phyloP scores from a whole-genome alignment of 2,888 invertebrate genomes.

The Caenorhabditis sp. region DNA sequence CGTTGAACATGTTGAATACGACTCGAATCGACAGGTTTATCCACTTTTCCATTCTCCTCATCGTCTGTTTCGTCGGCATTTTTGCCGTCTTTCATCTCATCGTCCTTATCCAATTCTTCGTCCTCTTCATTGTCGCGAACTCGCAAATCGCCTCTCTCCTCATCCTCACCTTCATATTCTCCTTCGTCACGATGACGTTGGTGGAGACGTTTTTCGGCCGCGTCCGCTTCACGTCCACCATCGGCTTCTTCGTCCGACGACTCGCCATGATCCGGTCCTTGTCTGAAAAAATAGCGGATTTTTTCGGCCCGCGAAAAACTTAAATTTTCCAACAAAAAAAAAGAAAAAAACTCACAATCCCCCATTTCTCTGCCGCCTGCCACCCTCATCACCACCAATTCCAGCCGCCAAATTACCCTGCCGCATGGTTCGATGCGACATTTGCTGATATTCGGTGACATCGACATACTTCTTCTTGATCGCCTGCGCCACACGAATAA shows the following conservation, averaged over 20 bases:
- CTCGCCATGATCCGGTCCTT: slow-evolving; percentile 49
- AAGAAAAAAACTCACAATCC: slow-evolving; percentile 7
- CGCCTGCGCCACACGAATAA: slow-evolving; percentile 38
- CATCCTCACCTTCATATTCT: slow-evolving; percentile 69
- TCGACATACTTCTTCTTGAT: slow-evolving; percentile 49
- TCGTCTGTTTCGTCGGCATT: slow-evolving; percentile 72
- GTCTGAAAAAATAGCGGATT: slow-evolving; percentile 9
- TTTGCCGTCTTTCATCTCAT: slow-evolving; percentile 50
- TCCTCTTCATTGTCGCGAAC: slow-evolving; percentile 73
- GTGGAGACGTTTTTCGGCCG: slow-evolving; percentile 62
- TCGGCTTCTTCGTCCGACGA: slow-evolving; percentile 67
- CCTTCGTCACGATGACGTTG: slow-evolving; percentile 64
- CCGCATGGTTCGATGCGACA: slow-evolving; percentile 45
- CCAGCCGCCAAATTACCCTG: slow-evolving; percentile 39
- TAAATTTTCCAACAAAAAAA: too few relatives aligned
- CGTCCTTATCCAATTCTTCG: slow-evolving; percentile 22
- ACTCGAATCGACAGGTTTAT: slow-evolving; percentile 3
- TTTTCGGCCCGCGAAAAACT: too few relatives aligned
- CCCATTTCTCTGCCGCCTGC: background rate
- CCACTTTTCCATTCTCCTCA: slow-evolving; percentile 34
- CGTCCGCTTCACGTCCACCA: slow-evolving; percentile 65
- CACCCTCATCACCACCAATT: background rate
- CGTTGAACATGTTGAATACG: slow-evolving; percentile 6
- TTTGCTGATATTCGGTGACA: slow-evolving; percentile 45
- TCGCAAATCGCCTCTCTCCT: slow-evolving; percentile 70